A percentile compares a stretch with the other conserved stretches of the same genome.
Evolutionary conservation across 30 jellyfish, hydroid and myxozoan species (phyloP).

Genomic region (Hydra vulgaris): DNA sequence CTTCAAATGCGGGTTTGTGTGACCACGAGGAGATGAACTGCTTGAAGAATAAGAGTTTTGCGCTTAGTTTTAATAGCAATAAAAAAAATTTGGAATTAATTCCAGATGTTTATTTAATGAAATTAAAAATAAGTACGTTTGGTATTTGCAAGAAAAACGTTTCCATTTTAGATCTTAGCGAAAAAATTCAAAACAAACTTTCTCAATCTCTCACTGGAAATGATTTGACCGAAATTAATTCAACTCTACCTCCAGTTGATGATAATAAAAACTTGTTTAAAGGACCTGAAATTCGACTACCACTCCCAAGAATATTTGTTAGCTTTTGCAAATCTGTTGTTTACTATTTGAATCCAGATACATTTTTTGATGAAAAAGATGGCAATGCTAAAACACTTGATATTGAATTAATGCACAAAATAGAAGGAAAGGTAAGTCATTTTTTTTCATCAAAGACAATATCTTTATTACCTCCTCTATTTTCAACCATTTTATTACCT

Average conservation of each 20-base stretch:
- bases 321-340: conserved; percentile 51
- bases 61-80: neutral
- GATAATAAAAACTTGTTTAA: neutral
- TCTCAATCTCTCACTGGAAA: no score
- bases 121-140: neutral
- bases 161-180: neutral
- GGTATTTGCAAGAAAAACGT: neutral
- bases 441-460: conserved; percentile 55
- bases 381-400: neutral
- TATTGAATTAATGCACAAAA: conserved; percentile 5
- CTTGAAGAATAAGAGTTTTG: neutral
- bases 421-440: neutral
- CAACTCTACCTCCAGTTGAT: neutral
- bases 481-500: no score
- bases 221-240: no score
- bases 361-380: conserved; percentile 5
- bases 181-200: neutral
- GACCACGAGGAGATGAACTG: neutral
- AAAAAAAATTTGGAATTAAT: neutral
- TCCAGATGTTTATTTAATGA: neutral
- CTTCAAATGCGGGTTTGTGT: neutral
- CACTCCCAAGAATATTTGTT: conserved; percentile 40
- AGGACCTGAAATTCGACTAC: neutral
- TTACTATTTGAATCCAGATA: conserved; percentile 9
- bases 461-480: no score